Conservation (phyloP, 2,113 vertebrate genomes). For the Pseudolaguvia tuberculata region DNA sequence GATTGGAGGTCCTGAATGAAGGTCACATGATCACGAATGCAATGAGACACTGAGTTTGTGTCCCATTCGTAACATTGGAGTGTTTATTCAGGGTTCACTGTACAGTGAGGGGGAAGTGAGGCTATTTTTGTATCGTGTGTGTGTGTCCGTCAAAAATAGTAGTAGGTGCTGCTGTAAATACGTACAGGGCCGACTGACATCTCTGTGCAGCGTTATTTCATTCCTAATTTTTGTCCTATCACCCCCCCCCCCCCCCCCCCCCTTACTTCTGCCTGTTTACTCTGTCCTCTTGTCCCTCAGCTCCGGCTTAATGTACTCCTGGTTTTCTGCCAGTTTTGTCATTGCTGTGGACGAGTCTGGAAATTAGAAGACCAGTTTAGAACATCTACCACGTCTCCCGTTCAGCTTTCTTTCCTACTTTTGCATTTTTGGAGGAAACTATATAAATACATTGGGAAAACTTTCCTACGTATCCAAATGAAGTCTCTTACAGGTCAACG, state of each 20-base stretch:
- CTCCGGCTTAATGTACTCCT: neutral
- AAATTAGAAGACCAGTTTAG: neutral
- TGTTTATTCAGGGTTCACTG: neutral
- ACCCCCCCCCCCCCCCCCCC: no score
- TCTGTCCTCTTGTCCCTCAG: neutral
- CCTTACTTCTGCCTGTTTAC: slow-evolving; percentile 13
- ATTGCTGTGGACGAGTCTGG: neutral
- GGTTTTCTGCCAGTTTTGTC: neutral
- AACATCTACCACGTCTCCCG: neutral
- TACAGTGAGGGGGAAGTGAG: slow-evolving; percentile 37
- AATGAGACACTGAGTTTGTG: neutral
- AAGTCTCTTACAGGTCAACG: slow-evolving; percentile 22
- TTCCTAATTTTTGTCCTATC: slow-evolving; percentile 33
- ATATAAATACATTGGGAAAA: neutral
- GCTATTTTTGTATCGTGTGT: slow-evolving; percentile 48
- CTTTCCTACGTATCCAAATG: neutral
- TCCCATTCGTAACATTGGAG: neutral
- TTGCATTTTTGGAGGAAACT: neutral
- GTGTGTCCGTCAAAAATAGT: slow-evolving; percentile 61
- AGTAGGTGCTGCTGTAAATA: slow-evolving; percentile 57
- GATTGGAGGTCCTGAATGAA: neutral
- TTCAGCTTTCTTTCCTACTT: neutral
- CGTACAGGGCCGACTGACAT: slow-evolving; percentile 52
- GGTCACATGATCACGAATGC: neutral
- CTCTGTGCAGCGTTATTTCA: slow-evolving; percentile 59